Percentiles rank a stretch among this genome's conserved stretches.
Evolutionary conservation across 1,140 invertebrate genomes (phyloP).

Genomic region (Philotrypesis tridentata): DNA sequence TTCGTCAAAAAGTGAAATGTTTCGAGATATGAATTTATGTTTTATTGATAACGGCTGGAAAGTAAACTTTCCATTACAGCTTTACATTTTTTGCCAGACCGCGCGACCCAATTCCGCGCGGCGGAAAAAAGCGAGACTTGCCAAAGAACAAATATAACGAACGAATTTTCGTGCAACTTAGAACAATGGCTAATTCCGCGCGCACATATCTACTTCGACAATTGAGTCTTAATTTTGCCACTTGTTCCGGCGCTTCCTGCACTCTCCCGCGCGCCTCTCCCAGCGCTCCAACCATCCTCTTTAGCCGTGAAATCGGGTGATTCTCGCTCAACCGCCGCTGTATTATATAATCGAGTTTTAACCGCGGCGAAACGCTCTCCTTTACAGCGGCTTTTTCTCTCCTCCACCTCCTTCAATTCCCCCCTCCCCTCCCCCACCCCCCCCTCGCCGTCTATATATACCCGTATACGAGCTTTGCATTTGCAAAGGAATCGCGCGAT

Average conservation of each 20-base stretch:
- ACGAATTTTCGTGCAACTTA: background rate
- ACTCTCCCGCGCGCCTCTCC: background rate
- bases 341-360: constrained; percentile 24
- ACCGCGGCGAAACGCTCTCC: background rate
- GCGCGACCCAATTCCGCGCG: too few relatives aligned
- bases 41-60: too few relatives aligned
- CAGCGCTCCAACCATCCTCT: background rate
- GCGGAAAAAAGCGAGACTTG: too few relatives aligned
- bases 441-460: background rate
- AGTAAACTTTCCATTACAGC: too few relatives aligned
- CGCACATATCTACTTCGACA: background rate
- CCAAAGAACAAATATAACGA: background rate
- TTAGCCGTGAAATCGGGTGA: background rate
- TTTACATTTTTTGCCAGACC: too few relatives aligned
- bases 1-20: too few relatives aligned
- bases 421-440: background rate
- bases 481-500: constrained; percentile 29
- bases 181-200: background rate
- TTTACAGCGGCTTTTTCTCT: background rate
- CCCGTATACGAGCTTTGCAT: background rate
- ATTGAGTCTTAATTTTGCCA: background rate
- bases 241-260: background rate
- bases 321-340: background rate
- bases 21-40: too few relatives aligned
- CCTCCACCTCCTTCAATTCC: background rate